A percentile compares a stretch with the other conserved stretches of the same genome.
Evolutionary conservation across 2,797 vertebrate genomes (phyloP).

Genomic region (Acanthurus lineatus): DNA sequence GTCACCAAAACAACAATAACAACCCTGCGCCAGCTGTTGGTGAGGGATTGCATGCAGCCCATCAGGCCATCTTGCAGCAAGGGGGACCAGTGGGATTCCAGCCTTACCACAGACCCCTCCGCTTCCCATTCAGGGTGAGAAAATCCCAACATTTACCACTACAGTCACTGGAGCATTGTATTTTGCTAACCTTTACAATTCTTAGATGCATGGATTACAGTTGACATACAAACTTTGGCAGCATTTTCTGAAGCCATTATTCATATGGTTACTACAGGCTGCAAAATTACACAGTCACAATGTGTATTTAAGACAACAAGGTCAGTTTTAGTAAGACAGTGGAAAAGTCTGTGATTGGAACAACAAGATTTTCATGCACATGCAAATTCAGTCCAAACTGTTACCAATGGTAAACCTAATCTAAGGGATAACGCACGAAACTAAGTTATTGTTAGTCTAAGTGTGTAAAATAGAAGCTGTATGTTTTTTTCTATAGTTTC

Average conservation of each 20-base stretch:
- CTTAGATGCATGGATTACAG: not conserved
- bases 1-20: constrained; percentile 91
- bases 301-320: not conserved
- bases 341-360: not conserved
- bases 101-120: constrained; percentile 95
- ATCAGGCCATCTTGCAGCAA: constrained; percentile 98
- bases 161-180: not conserved
- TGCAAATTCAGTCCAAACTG: not conserved
- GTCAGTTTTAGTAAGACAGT: not conserved
- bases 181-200: not conserved
- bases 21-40: constrained; percentile 94
- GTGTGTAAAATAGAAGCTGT: not conserved
- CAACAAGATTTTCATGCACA: not conserved
- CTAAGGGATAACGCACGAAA: not conserved
- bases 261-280: not conserved
- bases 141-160: not conserved
- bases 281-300: not conserved
- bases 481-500: not conserved
- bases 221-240: not conserved
- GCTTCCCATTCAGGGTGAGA: constrained; percentile 95
- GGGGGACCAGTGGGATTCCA: constrained; percentile 98
- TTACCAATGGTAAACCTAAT: not conserved
- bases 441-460: not conserved
- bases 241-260: not conserved
- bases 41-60: constrained; percentile 97